A percentile compares a stretch with the other conserved stretches of the same genome.
phyloP scores from a whole-genome alignment of 2,797 vertebrate species.

The Lacerta viridis region DNA sequence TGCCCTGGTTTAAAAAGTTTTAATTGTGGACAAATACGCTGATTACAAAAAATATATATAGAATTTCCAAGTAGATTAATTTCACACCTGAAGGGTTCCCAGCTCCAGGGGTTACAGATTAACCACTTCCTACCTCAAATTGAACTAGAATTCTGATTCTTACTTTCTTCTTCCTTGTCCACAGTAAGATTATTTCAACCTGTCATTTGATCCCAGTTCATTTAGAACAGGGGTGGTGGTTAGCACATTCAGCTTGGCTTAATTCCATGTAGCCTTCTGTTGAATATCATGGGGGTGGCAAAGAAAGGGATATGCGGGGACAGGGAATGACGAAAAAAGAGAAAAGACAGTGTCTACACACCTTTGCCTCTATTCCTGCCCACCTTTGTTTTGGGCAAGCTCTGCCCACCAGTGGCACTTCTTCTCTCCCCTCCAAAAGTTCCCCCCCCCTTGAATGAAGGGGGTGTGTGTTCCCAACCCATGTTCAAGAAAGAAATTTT shows the following conservation, averaged over 20 bases:
- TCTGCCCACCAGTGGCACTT: neutral
- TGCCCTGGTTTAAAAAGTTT: neutral
- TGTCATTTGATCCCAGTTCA: neutral
- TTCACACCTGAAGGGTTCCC: neutral
- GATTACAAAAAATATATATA: constrained; percentile 5
- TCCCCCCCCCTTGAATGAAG: neutral
- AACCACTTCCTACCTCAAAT: too few relatives aligned
- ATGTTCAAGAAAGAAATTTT: neutral
- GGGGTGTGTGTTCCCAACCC: neutral
- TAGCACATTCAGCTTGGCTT: too few relatives aligned
- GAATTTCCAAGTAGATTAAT: neutral
- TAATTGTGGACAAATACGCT: neutral
- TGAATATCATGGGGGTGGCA: too few relatives aligned
- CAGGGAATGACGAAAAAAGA: too few relatives aligned
- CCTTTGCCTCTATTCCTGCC: too few relatives aligned
- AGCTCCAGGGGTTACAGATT: neutral
- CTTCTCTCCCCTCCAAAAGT: neutral
- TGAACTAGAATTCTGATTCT: neutral
- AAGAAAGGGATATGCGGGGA: too few relatives aligned
- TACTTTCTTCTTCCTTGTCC: neutral
- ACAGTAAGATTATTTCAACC: neutral
- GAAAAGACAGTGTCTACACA: too few relatives aligned
- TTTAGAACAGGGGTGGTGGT: too few relatives aligned
- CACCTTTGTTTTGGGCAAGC: too few relatives aligned
- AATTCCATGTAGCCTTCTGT: too few relatives aligned